Evolutionary conservation across 2,888 invertebrate genomes (phyloP), one percentile per base, ranked within the genome.

Genomic region (Vandiemenella viatica): DNA sequence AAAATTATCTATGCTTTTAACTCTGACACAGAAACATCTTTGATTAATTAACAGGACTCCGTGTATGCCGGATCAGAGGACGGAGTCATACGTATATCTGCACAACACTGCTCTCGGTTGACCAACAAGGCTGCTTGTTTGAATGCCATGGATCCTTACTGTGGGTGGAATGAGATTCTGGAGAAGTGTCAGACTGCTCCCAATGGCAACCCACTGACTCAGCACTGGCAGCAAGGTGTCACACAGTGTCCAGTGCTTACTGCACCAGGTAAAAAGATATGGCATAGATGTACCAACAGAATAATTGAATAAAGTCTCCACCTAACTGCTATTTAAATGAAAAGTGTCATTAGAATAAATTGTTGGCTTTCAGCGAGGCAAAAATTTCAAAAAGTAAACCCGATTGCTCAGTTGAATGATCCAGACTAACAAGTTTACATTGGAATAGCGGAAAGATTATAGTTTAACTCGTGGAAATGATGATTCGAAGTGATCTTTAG

Each of bases 141-240:
- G 38, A 81, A 81, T 57, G 82, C 91, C 0, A 83, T 83, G 67
- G 93, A 95, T 67, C 93, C 93, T 0, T 91, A 93, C 63, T 95
- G 95, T 65, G 93, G 91, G 6, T 95, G 93, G 93, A 82, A 92
- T 66, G 81, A 83, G 55, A 71, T 78, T 5, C 67, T 76, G 13
- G 80, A 85, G 56, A 68, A 71, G 17, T 93, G 93, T 61, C 78
- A 81, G 1, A 68, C 77, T 0, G 79, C 85, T 0, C 83, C 85
- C 0, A 69, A 72, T 55, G 72, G 73, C 37, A 74, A 79, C 59
- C 73, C 76, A 10, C 63, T 75, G 42, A 74, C 73, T 2, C 71
- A 76, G 6, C 77, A 78, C 60, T 90, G 92, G 80, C 70, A 75
- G 40, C 92, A 92, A 64, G 69, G 73, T 19, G 76, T 83, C 0